These are phyloP conservation scores for Zaprionus capensis DNA, from an alignment of 1,140 invertebrate genomes.

Conservation along the genomic window DNA sequence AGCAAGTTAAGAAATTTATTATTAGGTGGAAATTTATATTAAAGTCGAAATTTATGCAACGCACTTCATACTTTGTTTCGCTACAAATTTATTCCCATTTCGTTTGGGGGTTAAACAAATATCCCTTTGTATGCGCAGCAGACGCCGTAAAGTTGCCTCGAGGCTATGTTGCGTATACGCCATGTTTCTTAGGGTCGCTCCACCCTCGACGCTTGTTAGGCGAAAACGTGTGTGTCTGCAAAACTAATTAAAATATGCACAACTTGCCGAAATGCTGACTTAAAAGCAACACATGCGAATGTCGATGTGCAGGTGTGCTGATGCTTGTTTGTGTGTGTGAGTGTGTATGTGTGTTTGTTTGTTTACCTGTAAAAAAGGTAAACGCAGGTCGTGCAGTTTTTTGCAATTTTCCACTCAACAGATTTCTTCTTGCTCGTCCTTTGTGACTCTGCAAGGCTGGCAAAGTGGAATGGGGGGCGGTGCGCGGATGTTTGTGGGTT, in stretches of 20 bases:
- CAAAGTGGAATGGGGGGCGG: neutral
- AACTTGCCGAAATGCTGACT: constrained; percentile 74
- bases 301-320: neutral
- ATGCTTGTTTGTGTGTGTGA: constrained; percentile 23
- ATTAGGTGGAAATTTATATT: neutral
- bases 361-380: constrained; percentile 53
- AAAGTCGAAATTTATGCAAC: neutral
- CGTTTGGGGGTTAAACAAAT: neutral
- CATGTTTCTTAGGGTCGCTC: constrained; percentile 38
- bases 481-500: constrained; percentile 19
- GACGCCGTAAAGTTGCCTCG: neutral
- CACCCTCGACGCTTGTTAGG: constrained; percentile 40
- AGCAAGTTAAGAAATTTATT: neutral
- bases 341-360: constrained; percentile 27
- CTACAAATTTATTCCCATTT: neutral
- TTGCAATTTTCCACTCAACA: constrained; percentile 79
- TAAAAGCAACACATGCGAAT: constrained; percentile 52
- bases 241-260: constrained; percentile 81
- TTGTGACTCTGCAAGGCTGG: neutral
- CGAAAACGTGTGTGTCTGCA: constrained; percentile 49
- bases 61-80: neutral
- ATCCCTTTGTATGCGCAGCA: neutral
- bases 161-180: constrained; percentile 58
- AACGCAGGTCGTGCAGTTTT: constrained; percentile 74
- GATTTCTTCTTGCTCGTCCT: constrained; percentile 35